phyloP scores from a whole-genome alignment of 2,888 invertebrate species.

The Seira musarum region DNA sequence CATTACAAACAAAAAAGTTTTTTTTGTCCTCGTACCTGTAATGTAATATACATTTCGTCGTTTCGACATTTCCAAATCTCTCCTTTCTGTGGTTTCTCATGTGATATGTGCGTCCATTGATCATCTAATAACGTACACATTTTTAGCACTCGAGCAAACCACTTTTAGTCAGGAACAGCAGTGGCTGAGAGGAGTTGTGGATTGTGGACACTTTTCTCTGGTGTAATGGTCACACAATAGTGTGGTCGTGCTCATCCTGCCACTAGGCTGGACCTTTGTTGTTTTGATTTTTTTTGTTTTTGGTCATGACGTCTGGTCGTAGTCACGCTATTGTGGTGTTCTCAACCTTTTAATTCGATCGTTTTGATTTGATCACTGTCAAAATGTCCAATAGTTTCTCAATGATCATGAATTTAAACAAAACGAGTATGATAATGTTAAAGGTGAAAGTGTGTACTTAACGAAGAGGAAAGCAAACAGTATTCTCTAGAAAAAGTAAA shows the following conservation, averaged over 20 bases:
- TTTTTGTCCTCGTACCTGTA: conserved; percentile 5
- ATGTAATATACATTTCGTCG: conserved; percentile 1
- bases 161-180: not conserved
- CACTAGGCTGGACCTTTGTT: not conserved
- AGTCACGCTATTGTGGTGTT: conserved; percentile 19
- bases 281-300: not conserved
- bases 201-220: too few species aligned
- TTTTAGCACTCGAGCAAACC: not conserved
- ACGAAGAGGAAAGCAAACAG: not conserved
- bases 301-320: not conserved
- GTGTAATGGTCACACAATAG: too few species aligned
- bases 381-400: not conserved
- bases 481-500: not conserved
- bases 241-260: too few species aligned
- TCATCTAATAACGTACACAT: not conserved
- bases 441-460: not conserved
- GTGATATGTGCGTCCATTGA: too few species aligned
- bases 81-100: too few species aligned
- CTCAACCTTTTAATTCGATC: not conserved
- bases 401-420: conserved; percentile 70
- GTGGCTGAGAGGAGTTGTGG: too few species aligned
- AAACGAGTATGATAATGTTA: not conserved
- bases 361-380: not conserved
- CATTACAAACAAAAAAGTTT: not conserved
- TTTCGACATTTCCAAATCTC: not conserved